These are phyloP conservation scores for Pasiphila rectangulata DNA, from an alignment of 2,888 invertebrate species.

Conservation along the genomic window DNA sequence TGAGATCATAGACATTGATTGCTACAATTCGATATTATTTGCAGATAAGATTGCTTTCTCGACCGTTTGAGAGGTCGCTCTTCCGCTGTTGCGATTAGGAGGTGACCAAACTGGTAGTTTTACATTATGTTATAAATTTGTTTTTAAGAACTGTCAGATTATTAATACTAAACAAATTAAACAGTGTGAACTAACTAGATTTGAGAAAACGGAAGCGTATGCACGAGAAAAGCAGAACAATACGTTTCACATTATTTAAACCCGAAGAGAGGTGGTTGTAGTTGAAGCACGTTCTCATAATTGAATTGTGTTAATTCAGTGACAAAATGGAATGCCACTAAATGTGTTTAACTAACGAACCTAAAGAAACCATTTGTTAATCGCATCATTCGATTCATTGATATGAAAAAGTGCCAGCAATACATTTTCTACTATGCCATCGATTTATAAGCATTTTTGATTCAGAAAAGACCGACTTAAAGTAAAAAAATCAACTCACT, in stretches of 20 bases:
- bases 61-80: conserved; percentile 36
- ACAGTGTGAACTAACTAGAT: background rate
- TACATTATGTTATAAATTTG: conserved; percentile 30
- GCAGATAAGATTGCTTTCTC: conserved; percentile 50
- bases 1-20: conserved; percentile 53
- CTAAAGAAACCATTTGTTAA: conserved; percentile 38
- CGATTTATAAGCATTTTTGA: conserved; percentile 48
- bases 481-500: too few relatives aligned
- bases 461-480: conserved; percentile 37
- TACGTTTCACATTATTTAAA: background rate
- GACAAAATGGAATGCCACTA: conserved; percentile 17
- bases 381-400: conserved; percentile 32
- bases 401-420: conserved; percentile 44
- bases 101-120: conserved; percentile 36
- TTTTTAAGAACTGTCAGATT: background rate
- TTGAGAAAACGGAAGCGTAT: too few relatives aligned
- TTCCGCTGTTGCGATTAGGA: conserved; percentile 43
- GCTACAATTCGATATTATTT: conserved; percentile 44
- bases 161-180: background rate
- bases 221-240: too few relatives aligned
- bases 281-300: background rate
- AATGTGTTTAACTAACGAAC: conserved; percentile 28
- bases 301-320: background rate
- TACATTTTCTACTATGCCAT: conserved; percentile 43
- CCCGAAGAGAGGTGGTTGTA: background rate